Evolutionary conservation across 2,888 invertebrate genomes (phyloP), one percentile per base, ranked within the genome.

Genomic region (Kuschelorhynchus macadamiae): DNA sequence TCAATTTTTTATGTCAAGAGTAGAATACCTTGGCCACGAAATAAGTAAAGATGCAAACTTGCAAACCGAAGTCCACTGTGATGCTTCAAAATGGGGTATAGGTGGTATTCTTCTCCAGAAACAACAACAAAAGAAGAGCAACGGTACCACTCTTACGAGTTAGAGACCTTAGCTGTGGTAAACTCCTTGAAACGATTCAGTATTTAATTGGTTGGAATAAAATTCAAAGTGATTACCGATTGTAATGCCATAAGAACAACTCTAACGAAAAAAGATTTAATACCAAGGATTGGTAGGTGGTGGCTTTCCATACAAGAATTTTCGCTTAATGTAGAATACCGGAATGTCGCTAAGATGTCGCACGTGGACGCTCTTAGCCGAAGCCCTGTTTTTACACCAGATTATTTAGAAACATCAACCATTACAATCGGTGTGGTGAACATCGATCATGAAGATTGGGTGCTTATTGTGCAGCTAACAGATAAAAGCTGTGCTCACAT

Each of bases 81-180:
- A 46, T 14, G 46, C 46, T 12, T 46, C 78, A 77, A 65, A 64
- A 46, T 17, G 16, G 46, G 18, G 46, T 11, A 18, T 18, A 12
- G 46, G 46, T n/a, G 46, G 46, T n/a, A 46, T 46, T 7, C 46
- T 46, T 20, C 20, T 46, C 14, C 46, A 46, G 18, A 18, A 20
- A 46, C 49, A 46, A 76, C 81, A 0, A 76, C 75, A 0, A 69
- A 62, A 1, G 71, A 74, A 1, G 82, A 84, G 67, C 42, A 56
- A 11, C 76, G 73, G 20, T 81, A 79, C 33, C 78, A 78, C 33
- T 77, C 77, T 1, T 79, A 79, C 20, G 83, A 84, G 36, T 61
- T 79, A 11, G 80, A 83, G 57, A 76, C 74, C 1, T 67, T 83
- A 9, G 81, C 81, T 0, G 76, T 82, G 0, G 77, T 82, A 0